Conservation (phyloP, 2,113 vertebrate genomes). For the Cathartes aura region DNA sequence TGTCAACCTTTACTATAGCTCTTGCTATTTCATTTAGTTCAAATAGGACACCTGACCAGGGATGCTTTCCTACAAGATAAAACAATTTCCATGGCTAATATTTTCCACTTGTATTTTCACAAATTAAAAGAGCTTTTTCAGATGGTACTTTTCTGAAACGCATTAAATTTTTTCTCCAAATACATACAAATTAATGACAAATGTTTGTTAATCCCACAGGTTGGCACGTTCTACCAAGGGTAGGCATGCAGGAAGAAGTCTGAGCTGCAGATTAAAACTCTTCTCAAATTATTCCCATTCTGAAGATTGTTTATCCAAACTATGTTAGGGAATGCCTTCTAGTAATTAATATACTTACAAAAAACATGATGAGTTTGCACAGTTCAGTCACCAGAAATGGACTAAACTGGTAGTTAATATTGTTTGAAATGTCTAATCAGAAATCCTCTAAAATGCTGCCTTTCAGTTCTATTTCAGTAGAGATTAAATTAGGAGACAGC, state of each 20-base stretch:
- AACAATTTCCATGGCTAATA: neutral
- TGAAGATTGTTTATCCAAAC: neutral
- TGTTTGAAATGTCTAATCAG: conserved; percentile 13
- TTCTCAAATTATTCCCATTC: neutral
- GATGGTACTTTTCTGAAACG: neutral
- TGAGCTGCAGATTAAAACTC: neutral
- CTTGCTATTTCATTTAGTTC: neutral
- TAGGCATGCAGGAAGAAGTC: neutral
- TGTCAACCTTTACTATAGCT: neutral
- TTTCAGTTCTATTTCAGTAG: neutral
- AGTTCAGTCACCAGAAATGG: neutral
- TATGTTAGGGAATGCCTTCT: neutral
- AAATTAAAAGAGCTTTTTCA: neutral
- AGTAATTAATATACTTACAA: neutral
- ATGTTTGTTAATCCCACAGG: neutral
- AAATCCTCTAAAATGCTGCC: neutral
- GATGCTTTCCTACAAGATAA: neutral
- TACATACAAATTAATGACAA: neutral
- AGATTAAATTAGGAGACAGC: conserved; percentile 26
- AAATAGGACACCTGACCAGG: neutral
- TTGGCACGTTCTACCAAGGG: neutral
- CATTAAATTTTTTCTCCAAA: neutral
- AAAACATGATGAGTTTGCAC: neutral
- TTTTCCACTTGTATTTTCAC: neutral
- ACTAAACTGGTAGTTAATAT: neutral